Evolutionary conservation across 2,797 vertebrate genomes (phyloP), one percentile per base, ranked within the genome.

Genomic region (Perodicticus potto): DNA sequence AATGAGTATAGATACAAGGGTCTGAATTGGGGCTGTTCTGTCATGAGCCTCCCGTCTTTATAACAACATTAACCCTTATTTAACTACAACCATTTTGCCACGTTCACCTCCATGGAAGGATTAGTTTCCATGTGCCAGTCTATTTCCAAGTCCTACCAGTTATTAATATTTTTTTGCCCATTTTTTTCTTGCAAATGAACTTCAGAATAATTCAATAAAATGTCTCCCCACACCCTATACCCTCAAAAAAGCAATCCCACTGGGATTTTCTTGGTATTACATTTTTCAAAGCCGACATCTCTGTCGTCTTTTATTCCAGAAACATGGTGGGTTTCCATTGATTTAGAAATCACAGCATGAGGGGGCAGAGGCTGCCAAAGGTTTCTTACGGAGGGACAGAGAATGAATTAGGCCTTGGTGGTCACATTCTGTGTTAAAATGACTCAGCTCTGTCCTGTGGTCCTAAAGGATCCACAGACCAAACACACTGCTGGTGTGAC

Each of bases 231-330:
- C 13, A 67, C 29, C 8, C 45, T 65, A 70, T 61, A 43, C 37
- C 37, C 76, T 25, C 61, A 61, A 55, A 85, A 88, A 57, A 20
- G 22, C 5, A 78, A 22, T 59, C 22, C 12, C 29, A 34, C 45
- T 73, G 25, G 8, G 23, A 34, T 40, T 76, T 76, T 29, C 7
- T 8, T 27, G 81, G 13, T 29, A 4, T 0, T 19, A n/a, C 14
- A 1, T 2, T 17, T 3, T 7, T 70, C 43, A 82, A 25, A 73
- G 69, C 1, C 6, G 77, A 80, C 22, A n/a, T 45, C 45, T 43
- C 81, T 20, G 61, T 22, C n/a, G 25, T n/a, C 40, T 81, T 91
- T 85, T 34, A 72, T 63, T 94, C 19, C 70, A 77, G 76, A 74
- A 53, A 85, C 19, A n/a, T 7, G 1, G 80, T 19, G 16, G 3